phyloP scores from a whole-genome alignment of 2,888 invertebrate genomes.

The Helleia helle region DNA sequence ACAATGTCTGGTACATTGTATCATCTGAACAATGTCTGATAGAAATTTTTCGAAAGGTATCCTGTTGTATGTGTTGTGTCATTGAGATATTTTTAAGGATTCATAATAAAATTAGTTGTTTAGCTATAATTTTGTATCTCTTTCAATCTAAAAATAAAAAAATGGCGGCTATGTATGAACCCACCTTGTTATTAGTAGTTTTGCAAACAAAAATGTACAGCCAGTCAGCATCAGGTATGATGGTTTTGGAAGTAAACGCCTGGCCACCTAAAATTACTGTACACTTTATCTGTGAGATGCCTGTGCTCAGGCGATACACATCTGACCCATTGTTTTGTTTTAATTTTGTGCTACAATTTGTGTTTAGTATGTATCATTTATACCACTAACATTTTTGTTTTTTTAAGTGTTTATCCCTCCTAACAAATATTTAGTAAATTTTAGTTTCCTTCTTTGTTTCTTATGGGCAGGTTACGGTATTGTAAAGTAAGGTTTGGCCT shows the following conservation, averaged over 20 bases:
- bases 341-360: conserved; percentile 42
- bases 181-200: conserved; percentile 2
- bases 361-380: conserved; percentile 63
- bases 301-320: conserved; percentile 21
- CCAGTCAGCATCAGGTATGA: background rate
- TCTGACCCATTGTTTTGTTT: conserved; percentile 44
- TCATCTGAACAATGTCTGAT: too few species aligned
- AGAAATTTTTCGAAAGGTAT: too few species aligned
- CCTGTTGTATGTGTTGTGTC: too few species aligned
- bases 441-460: conserved; percentile 47
- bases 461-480: conserved; percentile 73
- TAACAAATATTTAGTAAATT: conserved; percentile 46
- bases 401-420: conserved; percentile 49
- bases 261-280: conserved; percentile 8
- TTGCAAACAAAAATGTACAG: background rate
- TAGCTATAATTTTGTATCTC: too few species aligned
- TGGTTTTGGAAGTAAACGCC: background rate
- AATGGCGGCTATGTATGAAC: background rate
- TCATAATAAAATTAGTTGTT: too few species aligned
- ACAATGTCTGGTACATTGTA: too few species aligned
- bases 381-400: conserved; percentile 49
- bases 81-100: too few species aligned
- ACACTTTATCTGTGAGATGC: conserved; percentile 5
- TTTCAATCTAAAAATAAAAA: too few species aligned
- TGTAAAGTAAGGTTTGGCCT: conserved; percentile 74